Percentiles rank a stretch among this genome's conserved stretches.
Conservation (phyloP, 2,888 invertebrate species). For the Tachystola acroxantha region DNA sequence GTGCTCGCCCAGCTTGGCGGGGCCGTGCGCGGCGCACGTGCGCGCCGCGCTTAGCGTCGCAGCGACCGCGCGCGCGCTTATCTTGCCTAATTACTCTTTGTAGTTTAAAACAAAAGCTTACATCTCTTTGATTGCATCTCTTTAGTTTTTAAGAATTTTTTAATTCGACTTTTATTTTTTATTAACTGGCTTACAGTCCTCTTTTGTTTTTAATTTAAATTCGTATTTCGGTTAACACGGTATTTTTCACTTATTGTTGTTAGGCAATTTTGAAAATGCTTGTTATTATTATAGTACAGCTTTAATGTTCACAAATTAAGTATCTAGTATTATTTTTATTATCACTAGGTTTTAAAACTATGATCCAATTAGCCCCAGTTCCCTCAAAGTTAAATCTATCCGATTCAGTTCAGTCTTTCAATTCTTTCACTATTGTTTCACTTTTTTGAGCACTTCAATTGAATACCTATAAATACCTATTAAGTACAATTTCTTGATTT, state of each 20-base stretch:
- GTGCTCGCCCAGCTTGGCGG: conserved; percentile 75
- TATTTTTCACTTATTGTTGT: too few relatives aligned
- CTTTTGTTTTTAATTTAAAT: too few relatives aligned
- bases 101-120: background rate
- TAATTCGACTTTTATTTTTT: background rate
- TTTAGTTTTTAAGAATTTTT: background rate
- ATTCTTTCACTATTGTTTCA: conserved; percentile 6
- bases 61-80: conserved; percentile 49
- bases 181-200: too few relatives aligned
- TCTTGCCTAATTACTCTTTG: conserved; percentile 22
- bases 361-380: background rate
- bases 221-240: too few relatives aligned
- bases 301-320: too few relatives aligned
- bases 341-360: too few relatives aligned
- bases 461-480: too few relatives aligned
- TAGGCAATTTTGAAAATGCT: too few relatives aligned
- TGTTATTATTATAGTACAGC: too few relatives aligned
- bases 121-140: background rate
- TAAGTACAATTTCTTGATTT: too few relatives aligned
- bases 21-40: conserved; percentile 50
- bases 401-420: conserved; percentile 12
- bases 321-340: too few relatives aligned
- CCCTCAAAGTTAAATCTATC: background rate
- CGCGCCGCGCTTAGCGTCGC: conserved; percentile 52
- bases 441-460: conserved; percentile 10